phyloP scores from a whole-genome alignment of 2,113 vertebrate species.

The Cavia porcellus region DNA sequence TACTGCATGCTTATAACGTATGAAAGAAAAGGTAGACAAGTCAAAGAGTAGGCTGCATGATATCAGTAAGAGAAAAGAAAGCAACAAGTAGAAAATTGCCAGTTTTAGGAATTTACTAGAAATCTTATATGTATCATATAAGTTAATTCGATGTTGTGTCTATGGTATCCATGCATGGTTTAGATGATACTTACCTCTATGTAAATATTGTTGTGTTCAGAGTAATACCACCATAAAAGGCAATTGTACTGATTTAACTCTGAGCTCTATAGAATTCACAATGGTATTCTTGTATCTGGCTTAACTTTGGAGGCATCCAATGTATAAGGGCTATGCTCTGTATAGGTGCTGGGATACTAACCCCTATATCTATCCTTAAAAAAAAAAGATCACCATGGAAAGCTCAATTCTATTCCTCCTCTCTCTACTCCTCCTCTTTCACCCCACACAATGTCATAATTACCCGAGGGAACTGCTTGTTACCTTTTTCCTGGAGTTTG shows the following conservation, averaged over 20 bases:
- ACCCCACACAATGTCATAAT: slow-evolving; percentile 31
- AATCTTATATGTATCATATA: not conserved
- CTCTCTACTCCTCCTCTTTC: not conserved
- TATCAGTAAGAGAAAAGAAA: not conserved
- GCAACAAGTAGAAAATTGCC: not conserved
- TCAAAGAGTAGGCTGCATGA: not conserved
- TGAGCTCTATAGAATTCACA: not conserved
- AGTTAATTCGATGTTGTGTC: not conserved
- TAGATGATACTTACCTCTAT: not conserved
- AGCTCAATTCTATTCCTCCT: not conserved
- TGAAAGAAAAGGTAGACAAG: not conserved
- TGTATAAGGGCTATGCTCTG: not conserved
- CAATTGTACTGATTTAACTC: not conserved
- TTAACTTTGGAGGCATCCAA: not conserved
- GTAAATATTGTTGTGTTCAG: not conserved
- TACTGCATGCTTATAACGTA: not conserved
- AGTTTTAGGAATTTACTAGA: slow-evolving; percentile 33
- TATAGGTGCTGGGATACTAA: not conserved
- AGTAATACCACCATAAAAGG: not conserved
- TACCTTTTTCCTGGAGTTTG: slow-evolving; percentile 74
- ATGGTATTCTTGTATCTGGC: not conserved
- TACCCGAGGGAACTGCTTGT: slow-evolving; percentile 82
- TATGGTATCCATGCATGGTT: not conserved
- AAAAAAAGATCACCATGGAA: not conserved
- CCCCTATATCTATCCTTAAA: not conserved